Evolutionary conservation across 2,888 invertebrate species (phyloP).

Genomic region (Myopa tessellatipennis): DNA sequence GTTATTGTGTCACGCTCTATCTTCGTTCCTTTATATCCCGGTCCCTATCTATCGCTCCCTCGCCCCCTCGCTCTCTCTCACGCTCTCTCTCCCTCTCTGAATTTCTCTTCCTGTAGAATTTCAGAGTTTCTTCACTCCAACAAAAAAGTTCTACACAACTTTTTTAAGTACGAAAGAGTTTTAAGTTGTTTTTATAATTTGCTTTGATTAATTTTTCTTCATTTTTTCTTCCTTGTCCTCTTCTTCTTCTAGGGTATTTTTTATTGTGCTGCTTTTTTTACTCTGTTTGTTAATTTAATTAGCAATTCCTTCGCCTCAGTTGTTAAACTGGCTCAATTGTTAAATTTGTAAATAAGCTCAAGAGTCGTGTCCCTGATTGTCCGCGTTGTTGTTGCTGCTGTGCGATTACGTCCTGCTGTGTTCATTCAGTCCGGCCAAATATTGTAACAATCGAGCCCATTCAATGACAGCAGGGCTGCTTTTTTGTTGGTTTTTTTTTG

Average conservation of each 20-base stretch:
- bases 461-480: slow-evolving; percentile 1
- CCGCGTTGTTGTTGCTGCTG: slow-evolving; percentile 20
- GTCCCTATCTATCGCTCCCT: no score
- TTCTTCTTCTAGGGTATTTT: slow-evolving; percentile 1
- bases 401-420: slow-evolving; percentile 4
- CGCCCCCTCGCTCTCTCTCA: no score
- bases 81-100: neutral
- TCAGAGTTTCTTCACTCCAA: neutral
- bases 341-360: slow-evolving; percentile 13
- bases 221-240: neutral
- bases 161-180: no score
- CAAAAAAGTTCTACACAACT: no score
- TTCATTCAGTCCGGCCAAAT: slow-evolving; percentile 9
- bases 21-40: no score
- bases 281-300: slow-evolving; percentile 23
- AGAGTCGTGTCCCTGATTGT: slow-evolving; percentile 10
- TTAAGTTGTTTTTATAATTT: no score
- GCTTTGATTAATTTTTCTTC: neutral
- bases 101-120: neutral
- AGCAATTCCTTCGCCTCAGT: slow-evolving; percentile 34
- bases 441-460: slow-evolving; percentile 31
- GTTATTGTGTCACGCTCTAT: no score
- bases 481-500: slow-evolving; percentile 9
- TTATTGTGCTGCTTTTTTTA: neutral
- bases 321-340: slow-evolving; percentile 20